Percentiles rank a stretch among this genome's conserved stretches.
These are phyloP conservation scores for Tetramorium simillimum DNA, from an alignment of 1,140 invertebrate genomes.

Conservation along the genomic window DNA sequence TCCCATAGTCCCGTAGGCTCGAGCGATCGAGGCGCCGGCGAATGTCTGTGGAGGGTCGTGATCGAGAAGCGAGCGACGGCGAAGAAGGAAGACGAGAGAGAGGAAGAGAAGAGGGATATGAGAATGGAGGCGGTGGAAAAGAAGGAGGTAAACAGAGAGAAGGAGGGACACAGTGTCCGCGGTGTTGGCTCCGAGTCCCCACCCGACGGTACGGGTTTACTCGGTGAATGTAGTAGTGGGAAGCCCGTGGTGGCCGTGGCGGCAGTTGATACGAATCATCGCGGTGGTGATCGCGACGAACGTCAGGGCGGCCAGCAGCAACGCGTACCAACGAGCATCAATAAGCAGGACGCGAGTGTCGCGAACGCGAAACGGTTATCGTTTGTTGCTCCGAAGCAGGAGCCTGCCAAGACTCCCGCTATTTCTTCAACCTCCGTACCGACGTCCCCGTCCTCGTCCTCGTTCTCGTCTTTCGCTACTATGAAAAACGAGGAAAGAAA, in stretches of 20 bases:
- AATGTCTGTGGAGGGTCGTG: slow-evolving; percentile 73
- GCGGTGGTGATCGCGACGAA: slow-evolving; percentile 69
- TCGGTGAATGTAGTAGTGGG: slow-evolving; percentile 71
- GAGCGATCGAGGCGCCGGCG: slow-evolving; percentile 43
- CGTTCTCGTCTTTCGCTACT: slow-evolving; percentile 15
- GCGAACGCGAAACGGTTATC: slow-evolving; percentile 65
- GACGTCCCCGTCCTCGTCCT: slow-evolving; percentile 18
- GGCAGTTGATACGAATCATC: slow-evolving; percentile 77
- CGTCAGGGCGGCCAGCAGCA: slow-evolving; percentile 63
- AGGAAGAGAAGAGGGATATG: slow-evolving; percentile 22
- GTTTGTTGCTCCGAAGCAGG: slow-evolving; percentile 14
- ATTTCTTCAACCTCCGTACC: slow-evolving; percentile 30
- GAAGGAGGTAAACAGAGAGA: slow-evolving; percentile 65
- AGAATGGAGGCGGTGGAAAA: slow-evolving; percentile 48
- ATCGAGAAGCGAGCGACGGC: slow-evolving; percentile 68
- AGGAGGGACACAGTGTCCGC: slow-evolving; percentile 73
- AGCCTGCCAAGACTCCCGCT: neutral
- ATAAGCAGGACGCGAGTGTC: slow-evolving; percentile 72
- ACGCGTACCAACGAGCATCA: slow-evolving; percentile 58
- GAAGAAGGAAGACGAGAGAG: slow-evolving; percentile 25
- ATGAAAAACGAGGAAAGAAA: slow-evolving; percentile 77
- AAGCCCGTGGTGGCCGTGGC: slow-evolving; percentile 67
- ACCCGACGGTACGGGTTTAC: slow-evolving; percentile 65
- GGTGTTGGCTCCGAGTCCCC: slow-evolving; percentile 70
- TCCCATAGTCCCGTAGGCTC: neutral